Conservation (phyloP, 2,888 invertebrate species). For the Sinotaia quadrata region DNA sequence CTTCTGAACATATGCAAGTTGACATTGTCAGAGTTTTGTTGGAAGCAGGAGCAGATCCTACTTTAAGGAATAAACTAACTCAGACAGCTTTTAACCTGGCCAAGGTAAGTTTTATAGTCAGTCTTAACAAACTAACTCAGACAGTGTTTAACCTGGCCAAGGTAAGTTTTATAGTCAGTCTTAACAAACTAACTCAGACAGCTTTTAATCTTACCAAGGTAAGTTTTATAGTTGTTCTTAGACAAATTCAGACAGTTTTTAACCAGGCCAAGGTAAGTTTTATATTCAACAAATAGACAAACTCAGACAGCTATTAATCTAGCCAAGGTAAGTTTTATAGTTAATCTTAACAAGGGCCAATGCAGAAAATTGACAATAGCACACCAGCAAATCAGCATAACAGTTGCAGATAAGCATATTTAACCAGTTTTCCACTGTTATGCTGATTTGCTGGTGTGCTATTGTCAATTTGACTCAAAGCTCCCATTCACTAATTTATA, state of each 20-base stretch:
- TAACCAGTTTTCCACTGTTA: too few relatives aligned
- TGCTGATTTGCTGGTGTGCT: too few relatives aligned
- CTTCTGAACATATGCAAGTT: constrained; percentile 43
- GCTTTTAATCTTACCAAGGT: constrained; percentile 53
- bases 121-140: constrained; percentile 47
- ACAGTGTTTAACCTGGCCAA: constrained; percentile 49
- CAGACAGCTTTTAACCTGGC: constrained; percentile 48
- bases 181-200: constrained; percentile 48
- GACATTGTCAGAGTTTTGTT: constrained; percentile 51
- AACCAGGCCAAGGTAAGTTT: constrained; percentile 51
- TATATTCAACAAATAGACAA: constrained; percentile 47
- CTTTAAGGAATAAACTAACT: constrained; percentile 46
- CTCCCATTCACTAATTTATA: too few relatives aligned
- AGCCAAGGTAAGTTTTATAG: constrained; percentile 45
- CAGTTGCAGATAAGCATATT: too few relatives aligned
- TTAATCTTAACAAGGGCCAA: constrained; percentile 48
- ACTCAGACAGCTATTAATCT: constrained; percentile 47
- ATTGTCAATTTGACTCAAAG: too few relatives aligned
- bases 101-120: constrained; percentile 42
- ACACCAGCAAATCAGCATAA: too few relatives aligned
- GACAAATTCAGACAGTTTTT: constrained; percentile 44
- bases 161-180: constrained; percentile 40
- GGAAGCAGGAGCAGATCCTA: constrained; percentile 48
- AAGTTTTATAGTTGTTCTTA: constrained; percentile 33
- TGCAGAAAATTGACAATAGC: too few relatives aligned